These are phyloP conservation scores for Incurvaria masculella DNA, from an alignment of 2,888 invertebrate species.

Conservation along the genomic window DNA sequence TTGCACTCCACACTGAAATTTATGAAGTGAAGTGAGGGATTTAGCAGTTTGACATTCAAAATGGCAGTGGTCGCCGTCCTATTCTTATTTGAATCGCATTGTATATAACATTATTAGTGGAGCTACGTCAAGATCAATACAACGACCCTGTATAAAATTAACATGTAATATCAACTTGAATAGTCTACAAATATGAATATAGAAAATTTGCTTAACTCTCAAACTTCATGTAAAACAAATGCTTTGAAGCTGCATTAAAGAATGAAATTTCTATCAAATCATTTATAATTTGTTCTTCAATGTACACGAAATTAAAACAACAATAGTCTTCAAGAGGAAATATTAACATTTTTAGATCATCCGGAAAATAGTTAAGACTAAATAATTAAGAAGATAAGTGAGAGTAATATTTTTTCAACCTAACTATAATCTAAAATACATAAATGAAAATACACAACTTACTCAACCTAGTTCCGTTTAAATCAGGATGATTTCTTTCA, in stretches of 20 bases:
- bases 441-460: conserved; percentile 4
- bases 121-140: neutral
- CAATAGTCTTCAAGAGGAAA: neutral
- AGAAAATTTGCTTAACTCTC: no score
- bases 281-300: neutral
- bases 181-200: no score
- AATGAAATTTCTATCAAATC: neutral
- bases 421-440: no score
- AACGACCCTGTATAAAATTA: neutral
- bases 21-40: no score
- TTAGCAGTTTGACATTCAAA: no score
- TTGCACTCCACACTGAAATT: no score
- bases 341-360: conserved; percentile 1
- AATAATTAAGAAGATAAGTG: neutral
- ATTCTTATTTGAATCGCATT: no score
- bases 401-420: neutral
- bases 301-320: neutral
- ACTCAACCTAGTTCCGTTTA: neutral
- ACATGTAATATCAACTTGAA: neutral
- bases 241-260: neutral
- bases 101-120: no score
- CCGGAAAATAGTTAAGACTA: neutral
- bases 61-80: no score
- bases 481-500: conserved; percentile 3
- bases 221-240: conserved; percentile 3